Evolutionary conservation across 2,888 invertebrate species (phyloP), one percentile per base, ranked within the genome.

Genomic region (Aethes cnicana): DNA sequence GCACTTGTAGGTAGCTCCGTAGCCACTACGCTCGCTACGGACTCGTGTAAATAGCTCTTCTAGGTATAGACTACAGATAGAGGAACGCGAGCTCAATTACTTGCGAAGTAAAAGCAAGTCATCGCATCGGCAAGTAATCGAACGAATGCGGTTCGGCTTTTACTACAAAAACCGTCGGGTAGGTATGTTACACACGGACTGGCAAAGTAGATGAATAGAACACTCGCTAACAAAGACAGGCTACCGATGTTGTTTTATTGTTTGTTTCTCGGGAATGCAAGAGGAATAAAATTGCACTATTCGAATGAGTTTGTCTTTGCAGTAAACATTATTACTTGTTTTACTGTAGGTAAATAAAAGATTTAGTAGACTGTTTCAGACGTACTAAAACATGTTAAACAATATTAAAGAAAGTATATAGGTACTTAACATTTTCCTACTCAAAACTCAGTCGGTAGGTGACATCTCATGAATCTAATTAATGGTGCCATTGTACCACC

Each of bases 41-140:
- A 46, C 42, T 48, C 37, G 44, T 44, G 49, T 49, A 36, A 43
- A 54, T 55, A 48, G 44, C 41, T 41, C 44, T 47, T 47, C 47
- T 49, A 50, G 54, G 46, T 54, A 56, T 42, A 59, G 58, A 58
- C 47, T 49, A 50, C 53, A 43, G 53, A 56, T 42, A 59, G 58
- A 58, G 30, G 30, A 44, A 33, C 54, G 67, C 69, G 69, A 72
- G 77, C 81, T 81, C 75, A 84, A 86, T 86, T 84, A 81, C 80
- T 79, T 66, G 69, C 69, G 70, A 72, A 67, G 67, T 66, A 71
- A 85, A 81, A 62, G 85, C 84, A 81, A 87, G 87, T 88, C 88
- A 87, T 72, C 70, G 71, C 87, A 87, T 72, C 70, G 70, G 77
- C n/a, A n/a, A n/a, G n/a, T 80, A 84, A 84, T 82, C 80, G 76